Conservation (phyloP, 2,113 vertebrate genomes). For the Scomber colias region DNA sequence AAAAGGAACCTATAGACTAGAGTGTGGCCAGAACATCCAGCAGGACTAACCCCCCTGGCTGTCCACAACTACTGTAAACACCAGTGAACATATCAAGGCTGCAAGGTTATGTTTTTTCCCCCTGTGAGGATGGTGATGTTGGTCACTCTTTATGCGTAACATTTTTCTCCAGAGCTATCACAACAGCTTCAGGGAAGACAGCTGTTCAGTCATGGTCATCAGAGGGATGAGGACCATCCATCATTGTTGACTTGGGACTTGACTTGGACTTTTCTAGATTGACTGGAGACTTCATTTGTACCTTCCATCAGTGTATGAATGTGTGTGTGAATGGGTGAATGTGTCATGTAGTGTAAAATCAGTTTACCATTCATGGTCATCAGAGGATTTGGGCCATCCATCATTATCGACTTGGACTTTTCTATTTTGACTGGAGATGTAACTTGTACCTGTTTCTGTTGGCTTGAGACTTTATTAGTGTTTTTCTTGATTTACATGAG, state of each 20-base stretch:
- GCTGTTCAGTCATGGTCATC: not conserved
- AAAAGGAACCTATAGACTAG: slow-evolving; percentile 28
- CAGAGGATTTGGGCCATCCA: not conserved
- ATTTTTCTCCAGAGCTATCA: not conserved
- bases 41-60: not conserved
- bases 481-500: too few relatives aligned
- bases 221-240: not conserved
- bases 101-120: not conserved
- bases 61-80: not conserved
- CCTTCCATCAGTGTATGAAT: too few relatives aligned
- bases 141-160: too few relatives aligned
- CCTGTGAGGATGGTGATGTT: not conserved
- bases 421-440: too few relatives aligned
- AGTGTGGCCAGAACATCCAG: slow-evolving; percentile 14
- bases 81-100: not conserved
- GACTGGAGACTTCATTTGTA: too few relatives aligned
- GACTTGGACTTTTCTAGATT: too few relatives aligned
- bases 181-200: not conserved
- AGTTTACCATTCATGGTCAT: not conserved
- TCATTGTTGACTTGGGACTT: too few relatives aligned
- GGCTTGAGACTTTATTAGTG: too few relatives aligned
- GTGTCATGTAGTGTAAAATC: too few relatives aligned
- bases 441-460: too few relatives aligned
- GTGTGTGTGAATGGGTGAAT: too few relatives aligned
- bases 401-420: too few relatives aligned